Conservation (phyloP, 2,113 vertebrate genomes). For the Haemorhous mexicanus region DNA sequence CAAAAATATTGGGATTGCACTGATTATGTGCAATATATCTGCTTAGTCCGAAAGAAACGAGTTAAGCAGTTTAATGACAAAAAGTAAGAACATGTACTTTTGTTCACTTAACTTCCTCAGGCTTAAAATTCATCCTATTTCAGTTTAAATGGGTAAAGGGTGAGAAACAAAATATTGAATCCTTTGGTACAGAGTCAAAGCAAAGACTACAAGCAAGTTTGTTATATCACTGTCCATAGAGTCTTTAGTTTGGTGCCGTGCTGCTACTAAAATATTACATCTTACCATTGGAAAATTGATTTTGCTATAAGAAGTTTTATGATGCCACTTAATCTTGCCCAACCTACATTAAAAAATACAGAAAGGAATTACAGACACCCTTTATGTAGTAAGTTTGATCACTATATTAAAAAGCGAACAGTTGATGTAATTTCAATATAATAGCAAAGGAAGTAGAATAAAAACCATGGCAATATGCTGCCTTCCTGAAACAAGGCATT, state of each 20-base stretch:
- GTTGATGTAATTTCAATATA: slow-evolving; percentile 53
- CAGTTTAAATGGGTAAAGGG: background rate
- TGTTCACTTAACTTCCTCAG: background rate
- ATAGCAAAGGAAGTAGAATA: slow-evolving; percentile 48
- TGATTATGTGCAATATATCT: background rate
- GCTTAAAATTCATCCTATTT: slow-evolving; percentile 29
- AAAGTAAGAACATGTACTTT: background rate
- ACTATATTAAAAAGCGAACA: slow-evolving; percentile 68
- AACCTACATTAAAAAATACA: slow-evolving; percentile 55
- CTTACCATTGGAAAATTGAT: slow-evolving; percentile 68
- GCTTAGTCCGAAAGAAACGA: background rate
- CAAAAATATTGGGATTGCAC: background rate
- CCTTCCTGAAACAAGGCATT: slow-evolving; percentile 29
- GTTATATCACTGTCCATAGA: background rate
- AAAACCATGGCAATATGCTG: slow-evolving; percentile 18
- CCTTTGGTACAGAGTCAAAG: background rate
- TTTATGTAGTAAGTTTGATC: slow-evolving; percentile 62
- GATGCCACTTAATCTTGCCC: slow-evolving; percentile 65
- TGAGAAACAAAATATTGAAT: background rate
- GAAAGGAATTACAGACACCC: slow-evolving; percentile 56
- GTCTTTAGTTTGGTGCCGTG: slow-evolving; percentile 17
- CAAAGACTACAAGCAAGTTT: background rate
- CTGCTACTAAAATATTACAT: slow-evolving; percentile 60
- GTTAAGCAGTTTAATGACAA: background rate
- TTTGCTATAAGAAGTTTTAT: slow-evolving; percentile 65